These are phyloP conservation scores for Diabrotica balteata DNA, from an alignment of 2,888 invertebrate genomes.

Conservation along the genomic window DNA sequence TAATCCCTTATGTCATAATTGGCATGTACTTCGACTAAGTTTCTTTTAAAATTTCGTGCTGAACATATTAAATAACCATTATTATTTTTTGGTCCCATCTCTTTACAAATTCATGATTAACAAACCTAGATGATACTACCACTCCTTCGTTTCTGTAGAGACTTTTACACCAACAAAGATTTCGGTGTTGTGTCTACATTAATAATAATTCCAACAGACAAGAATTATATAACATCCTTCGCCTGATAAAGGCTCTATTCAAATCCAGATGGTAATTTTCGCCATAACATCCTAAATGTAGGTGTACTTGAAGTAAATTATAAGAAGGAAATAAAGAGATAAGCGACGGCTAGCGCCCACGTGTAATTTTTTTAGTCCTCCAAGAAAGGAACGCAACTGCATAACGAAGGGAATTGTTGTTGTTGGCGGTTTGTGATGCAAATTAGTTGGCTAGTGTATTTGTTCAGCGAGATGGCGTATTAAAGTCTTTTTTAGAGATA, in stretches of 20 bases:
- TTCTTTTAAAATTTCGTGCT: too few relatives aligned
- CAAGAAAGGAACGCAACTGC: not conserved
- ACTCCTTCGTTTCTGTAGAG: too few relatives aligned
- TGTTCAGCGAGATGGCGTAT: too few relatives aligned
- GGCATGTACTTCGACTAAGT: too few relatives aligned
- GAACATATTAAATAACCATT: too few relatives aligned
- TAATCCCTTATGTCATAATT: too few relatives aligned
- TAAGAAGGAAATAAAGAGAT: not conserved
- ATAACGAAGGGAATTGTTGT: not conserved
- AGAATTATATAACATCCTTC: too few relatives aligned
- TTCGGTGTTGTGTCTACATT: not conserved
- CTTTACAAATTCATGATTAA: too few relatives aligned
- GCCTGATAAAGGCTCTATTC: slow-evolving; percentile 1
- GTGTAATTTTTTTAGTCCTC: not conserved
- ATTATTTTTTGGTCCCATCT: too few relatives aligned
- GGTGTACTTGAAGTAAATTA: slow-evolving; percentile 8
- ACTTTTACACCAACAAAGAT: too few relatives aligned
- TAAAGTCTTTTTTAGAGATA: too few relatives aligned
- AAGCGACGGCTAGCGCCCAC: not conserved
- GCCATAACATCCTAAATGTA: slow-evolving; percentile 14
- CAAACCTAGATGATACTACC: too few relatives aligned
- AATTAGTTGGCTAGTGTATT: not conserved
- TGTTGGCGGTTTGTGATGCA: not conserved
- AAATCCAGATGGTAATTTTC: slow-evolving; percentile 16
- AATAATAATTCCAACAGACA: not conserved